phyloP scores from a whole-genome alignment of 2,888 invertebrate species.

The Keiferia lycopersicella region DNA sequence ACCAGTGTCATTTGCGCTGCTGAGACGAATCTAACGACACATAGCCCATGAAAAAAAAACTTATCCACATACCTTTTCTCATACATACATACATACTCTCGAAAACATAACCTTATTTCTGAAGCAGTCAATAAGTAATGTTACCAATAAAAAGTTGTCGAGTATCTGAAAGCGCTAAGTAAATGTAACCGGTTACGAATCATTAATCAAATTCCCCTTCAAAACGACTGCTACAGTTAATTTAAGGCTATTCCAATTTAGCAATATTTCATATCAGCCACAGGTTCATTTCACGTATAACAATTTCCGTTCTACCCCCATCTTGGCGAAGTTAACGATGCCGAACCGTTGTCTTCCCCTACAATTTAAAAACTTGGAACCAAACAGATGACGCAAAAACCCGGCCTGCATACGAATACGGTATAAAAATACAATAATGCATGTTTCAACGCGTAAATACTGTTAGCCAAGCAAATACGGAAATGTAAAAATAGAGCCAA shows the following conservation, averaged over 20 bases:
- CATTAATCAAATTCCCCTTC: neutral
- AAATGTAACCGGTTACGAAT: neutral
- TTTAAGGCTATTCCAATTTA: neutral
- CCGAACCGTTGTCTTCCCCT: constrained; percentile 48
- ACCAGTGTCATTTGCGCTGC: no score
- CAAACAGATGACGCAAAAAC: constrained; percentile 70
- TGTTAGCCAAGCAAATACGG: constrained; percentile 45
- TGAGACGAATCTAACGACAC: no score
- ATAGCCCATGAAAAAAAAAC: no score
- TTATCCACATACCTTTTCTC: no score
- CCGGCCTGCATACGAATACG: constrained; percentile 69
- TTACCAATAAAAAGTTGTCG: no score
- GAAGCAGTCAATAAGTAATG: no score
- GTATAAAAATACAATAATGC: constrained; percentile 67
- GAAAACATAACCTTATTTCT: no score
- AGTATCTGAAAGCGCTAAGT: neutral
- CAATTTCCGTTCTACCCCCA: constrained; percentile 13
- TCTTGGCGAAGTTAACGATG: constrained; percentile 31
- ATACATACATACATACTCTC: no score
- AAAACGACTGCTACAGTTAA: neutral
- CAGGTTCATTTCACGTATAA: neutral
- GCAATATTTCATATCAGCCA: neutral
- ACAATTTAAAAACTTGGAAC: constrained; percentile 68
- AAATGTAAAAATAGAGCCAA: neutral
- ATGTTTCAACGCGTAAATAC: constrained; percentile 64